Conservation (phyloP, 2,113 vertebrate genomes). For the Morone chrysops region DNA sequence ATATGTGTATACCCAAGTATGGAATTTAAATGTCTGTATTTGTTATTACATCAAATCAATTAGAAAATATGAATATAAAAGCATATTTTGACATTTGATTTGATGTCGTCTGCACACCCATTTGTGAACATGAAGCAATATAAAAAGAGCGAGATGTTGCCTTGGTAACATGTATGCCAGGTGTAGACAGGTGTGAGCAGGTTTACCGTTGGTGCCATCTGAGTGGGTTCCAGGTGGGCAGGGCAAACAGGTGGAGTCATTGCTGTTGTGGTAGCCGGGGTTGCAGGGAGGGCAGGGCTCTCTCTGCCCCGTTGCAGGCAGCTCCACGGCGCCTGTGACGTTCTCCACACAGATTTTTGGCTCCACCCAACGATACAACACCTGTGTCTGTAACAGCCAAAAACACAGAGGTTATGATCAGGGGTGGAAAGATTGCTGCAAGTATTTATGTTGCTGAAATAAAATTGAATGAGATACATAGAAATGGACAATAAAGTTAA, state of each 20-base stretch:
- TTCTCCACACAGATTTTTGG: constrained; percentile 95
- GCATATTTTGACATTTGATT: no score
- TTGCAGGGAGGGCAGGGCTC: constrained; percentile 96
- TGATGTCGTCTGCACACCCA: no score
- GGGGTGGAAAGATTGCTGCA: neutral
- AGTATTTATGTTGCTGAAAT: neutral
- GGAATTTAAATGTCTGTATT: no score
- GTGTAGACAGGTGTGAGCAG: neutral
- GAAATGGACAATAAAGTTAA: neutral
- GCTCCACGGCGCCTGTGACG: constrained; percentile 82
- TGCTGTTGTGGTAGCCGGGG: constrained; percentile 95
- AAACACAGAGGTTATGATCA: neutral
- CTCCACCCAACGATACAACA: constrained; percentile 95
- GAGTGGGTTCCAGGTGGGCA: constrained; percentile 92
- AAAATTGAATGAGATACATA: neutral
- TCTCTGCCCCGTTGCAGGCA: constrained; percentile 91
- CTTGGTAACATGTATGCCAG: neutral
- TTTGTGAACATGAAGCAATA: no score
- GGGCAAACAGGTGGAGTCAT: constrained; percentile 91
- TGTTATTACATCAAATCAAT: no score
- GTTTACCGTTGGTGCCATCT: constrained; percentile 89
- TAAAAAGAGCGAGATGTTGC: neutral
- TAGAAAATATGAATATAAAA: no score
- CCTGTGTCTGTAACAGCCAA: constrained; percentile 87
- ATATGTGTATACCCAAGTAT: no score